Evolutionary conservation across 2,113 vertebrate genomes (phyloP), one percentile per base, ranked within the genome.

Genomic region (Scartelaos histophorus): DNA sequence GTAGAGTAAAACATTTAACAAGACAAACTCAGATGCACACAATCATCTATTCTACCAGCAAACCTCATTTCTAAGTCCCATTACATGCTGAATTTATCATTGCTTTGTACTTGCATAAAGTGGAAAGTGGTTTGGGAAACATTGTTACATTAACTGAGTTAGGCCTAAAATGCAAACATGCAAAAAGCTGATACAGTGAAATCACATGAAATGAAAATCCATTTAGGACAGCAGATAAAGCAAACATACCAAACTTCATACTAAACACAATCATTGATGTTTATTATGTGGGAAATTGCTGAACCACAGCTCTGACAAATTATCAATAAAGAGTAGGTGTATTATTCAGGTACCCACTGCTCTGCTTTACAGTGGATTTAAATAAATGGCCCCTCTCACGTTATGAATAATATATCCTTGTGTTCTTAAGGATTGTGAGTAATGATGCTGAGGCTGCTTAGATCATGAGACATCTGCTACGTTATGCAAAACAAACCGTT

Each of bases 381-480:
- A 81, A 80, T 68, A 75, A 74, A 81, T 66, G 65, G 24, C 58
- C 25, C 24, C 66, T 71, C 7, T 34, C 73, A 51, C 45, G 38
- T 66, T 6, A 78, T 84, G 45, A 79, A 84, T 78, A 76, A 85
- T 86, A 73, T 34, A 83, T 4, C 78, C 22, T 15, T 43, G 47
- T 12, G 29, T 2, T 21, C 3, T 67, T 69, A 64, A 29, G 17
- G 57, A 75, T 66, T 72, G 10, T 45, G 62, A 69, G 66, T 21
- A 64, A 64, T 64, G 67, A 74, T 29, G 62, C 64, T 9, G 17
- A 69, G 17, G 16, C 0, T 45, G 57, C 16, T 45, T 21, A 49
- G 54, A 60, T 68, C 70, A 85, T 71, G 58, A 78, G 35, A 69
- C 71, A 71, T 74, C 66, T 76, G n/a, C 47, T 64, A 7, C 61